These are phyloP conservation scores for Caenorhabditis sp. DNA, from an alignment of 2,888 invertebrate species.

Conservation along the genomic window DNA sequence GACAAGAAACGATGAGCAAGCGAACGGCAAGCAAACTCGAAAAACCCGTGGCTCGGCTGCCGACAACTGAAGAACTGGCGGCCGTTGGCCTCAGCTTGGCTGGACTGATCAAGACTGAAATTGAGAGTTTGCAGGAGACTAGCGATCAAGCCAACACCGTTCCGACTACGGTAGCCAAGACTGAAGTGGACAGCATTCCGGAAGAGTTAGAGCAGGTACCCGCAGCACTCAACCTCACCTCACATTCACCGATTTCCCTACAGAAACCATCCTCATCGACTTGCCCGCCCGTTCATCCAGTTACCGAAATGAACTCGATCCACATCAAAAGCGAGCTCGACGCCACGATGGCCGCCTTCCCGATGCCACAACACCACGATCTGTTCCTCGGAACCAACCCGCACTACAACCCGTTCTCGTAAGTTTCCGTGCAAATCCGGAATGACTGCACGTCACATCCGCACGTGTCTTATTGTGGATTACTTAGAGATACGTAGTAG, in stretches of 20 bases:
- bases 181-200: constrained; percentile 12
- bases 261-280: constrained; percentile 20
- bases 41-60: constrained; percentile 19
- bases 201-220: constrained; percentile 38
- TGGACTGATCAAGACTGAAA: constrained; percentile 24
- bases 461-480: constrained; percentile 16
- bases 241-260: too few relatives aligned
- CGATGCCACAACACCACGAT: constrained; percentile 36
- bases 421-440: constrained; percentile 38
- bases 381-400: constrained; percentile 19
- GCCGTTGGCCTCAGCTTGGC: neutral
- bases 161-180: constrained; percentile 7
- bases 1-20: constrained; percentile 14
- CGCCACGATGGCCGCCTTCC: constrained; percentile 25
- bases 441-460: constrained; percentile 1
- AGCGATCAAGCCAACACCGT: constrained; percentile 33
- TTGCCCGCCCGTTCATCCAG: neutral
- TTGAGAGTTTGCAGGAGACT: constrained; percentile 39
- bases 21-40: constrained; percentile 32
- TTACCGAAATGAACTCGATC: constrained; percentile 32
- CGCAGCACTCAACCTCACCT: too few relatives aligned
- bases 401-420: constrained; percentile 43
- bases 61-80: constrained; percentile 7
- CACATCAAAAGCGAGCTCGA: constrained; percentile 50
- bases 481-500: constrained; percentile 35